Evolutionary conservation across 2,113 vertebrate genomes (phyloP).

Genomic region (Hippocampus mohnikei): DNA sequence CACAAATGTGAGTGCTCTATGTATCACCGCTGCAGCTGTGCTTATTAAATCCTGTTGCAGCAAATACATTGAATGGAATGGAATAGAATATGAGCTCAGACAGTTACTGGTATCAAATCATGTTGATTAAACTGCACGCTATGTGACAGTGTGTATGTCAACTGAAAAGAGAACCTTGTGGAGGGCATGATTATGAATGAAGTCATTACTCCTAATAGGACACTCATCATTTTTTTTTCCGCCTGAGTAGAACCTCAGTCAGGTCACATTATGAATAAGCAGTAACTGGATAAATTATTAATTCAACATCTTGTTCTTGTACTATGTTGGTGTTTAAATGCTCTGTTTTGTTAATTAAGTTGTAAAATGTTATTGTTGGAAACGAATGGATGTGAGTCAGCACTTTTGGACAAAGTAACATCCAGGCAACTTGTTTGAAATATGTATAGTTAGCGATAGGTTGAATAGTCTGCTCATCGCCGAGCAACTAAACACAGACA

Average conservation of each 20-base stretch:
- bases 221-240: neutral
- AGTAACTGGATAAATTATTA: neutral
- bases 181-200: neutral
- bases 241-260: neutral
- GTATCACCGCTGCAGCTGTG: neutral
- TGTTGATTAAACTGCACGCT: constrained; percentile 14
- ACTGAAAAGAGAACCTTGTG: constrained; percentile 3
- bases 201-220: neutral
- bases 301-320: neutral
- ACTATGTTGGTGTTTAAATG: neutral
- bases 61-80: neutral
- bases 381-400: neutral
- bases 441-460: neutral
- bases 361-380: neutral
- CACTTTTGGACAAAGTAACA: neutral
- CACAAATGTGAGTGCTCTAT: neutral
- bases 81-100: neutral
- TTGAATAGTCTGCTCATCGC: neutral
- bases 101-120: neutral
- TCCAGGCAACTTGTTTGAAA: neutral
- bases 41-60: neutral
- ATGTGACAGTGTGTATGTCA: constrained; percentile 16
- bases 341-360: neutral
- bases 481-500: neutral
- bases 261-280: neutral